A percentile compares a stretch with the other conserved stretches of the same genome.
phyloP scores from a whole-genome alignment of 2,797 vertebrate genomes.

The Chiroxiphia lanceolata region DNA sequence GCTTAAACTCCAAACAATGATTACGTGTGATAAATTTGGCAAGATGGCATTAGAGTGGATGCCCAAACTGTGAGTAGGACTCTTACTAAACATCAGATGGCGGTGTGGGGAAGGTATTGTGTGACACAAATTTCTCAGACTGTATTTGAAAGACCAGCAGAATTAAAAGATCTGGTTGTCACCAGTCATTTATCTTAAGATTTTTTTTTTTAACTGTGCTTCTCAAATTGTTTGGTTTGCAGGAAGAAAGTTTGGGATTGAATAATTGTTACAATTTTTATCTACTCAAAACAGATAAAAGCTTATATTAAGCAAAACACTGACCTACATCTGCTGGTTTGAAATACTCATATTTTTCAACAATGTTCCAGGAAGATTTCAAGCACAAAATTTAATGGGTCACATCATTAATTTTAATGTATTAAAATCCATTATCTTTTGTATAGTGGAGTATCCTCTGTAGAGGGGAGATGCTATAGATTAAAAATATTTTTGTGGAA shows the following conservation, averaged over 20 bases:
- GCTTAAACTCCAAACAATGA: not conserved
- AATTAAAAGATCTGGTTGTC: not conserved
- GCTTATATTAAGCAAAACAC: not conserved
- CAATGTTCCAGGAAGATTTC: not conserved
- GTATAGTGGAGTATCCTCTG: not conserved
- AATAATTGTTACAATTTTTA: not conserved
- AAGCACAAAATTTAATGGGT: not conserved
- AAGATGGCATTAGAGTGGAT: not conserved
- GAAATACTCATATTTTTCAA: not conserved
- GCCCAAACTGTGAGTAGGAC: not conserved
- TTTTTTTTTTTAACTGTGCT: not conserved
- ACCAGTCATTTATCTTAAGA: not conserved
- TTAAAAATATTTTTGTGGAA: not conserved
- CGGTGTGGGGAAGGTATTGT: conserved; percentile 1
- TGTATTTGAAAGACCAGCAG: not conserved
- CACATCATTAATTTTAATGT: not conserved
- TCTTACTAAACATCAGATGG: conserved; percentile 29
- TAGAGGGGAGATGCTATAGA: not conserved
- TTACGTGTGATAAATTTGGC: not conserved
- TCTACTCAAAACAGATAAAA: not conserved
- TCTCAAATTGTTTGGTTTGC: not conserved
- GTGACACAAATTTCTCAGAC: not conserved
- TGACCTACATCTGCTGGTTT: not conserved
- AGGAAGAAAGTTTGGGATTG: not conserved
- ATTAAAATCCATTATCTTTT: not conserved